Evolutionary conservation across 2,797 vertebrate genomes (phyloP).

Genomic region (Gouania willdenowi): DNA sequence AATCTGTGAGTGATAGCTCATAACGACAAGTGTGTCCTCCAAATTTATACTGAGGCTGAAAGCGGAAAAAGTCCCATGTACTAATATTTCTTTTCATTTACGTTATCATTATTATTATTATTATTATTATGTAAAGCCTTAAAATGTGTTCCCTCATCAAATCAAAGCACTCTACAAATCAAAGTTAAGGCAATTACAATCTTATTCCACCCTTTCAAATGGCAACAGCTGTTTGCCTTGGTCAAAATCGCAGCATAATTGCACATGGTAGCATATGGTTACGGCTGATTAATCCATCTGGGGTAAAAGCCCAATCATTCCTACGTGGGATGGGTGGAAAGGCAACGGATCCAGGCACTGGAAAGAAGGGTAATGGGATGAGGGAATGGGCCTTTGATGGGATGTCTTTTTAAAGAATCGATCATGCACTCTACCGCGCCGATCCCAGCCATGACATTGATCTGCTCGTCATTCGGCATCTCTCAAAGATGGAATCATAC

Average conservation of each 20-base stretch:
- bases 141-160: slow-evolving; percentile 65
- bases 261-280: slow-evolving; percentile 76
- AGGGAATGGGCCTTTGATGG: slow-evolving; percentile 59
- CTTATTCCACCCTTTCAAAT: slow-evolving; percentile 70
- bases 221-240: slow-evolving; percentile 77
- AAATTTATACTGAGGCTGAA: slow-evolving; percentile 36
- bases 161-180: slow-evolving; percentile 73
- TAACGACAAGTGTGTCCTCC: slow-evolving; percentile 41
- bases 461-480: slow-evolving; percentile 41
- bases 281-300: slow-evolving; percentile 76
- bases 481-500: slow-evolving; percentile 33
- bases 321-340: slow-evolving; percentile 58
- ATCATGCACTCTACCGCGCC: slow-evolving; percentile 39
- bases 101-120: slow-evolving; percentile 52
- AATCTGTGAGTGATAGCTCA: slow-evolving; percentile 41
- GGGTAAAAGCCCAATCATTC: slow-evolving; percentile 64
- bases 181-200: slow-evolving; percentile 77
- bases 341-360: slow-evolving; percentile 42
- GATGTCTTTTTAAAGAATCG: slow-evolving; percentile 59
- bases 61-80: slow-evolving; percentile 25
- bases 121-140: slow-evolving; percentile 64
- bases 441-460: slow-evolving; percentile 47
- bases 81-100: slow-evolving; percentile 44
- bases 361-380: slow-evolving; percentile 56
- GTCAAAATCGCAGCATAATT: slow-evolving; percentile 73